Base-by-base conservation (phyloP, 2,888 invertebrate species). In the Platycheirus albimanus region DNA sequence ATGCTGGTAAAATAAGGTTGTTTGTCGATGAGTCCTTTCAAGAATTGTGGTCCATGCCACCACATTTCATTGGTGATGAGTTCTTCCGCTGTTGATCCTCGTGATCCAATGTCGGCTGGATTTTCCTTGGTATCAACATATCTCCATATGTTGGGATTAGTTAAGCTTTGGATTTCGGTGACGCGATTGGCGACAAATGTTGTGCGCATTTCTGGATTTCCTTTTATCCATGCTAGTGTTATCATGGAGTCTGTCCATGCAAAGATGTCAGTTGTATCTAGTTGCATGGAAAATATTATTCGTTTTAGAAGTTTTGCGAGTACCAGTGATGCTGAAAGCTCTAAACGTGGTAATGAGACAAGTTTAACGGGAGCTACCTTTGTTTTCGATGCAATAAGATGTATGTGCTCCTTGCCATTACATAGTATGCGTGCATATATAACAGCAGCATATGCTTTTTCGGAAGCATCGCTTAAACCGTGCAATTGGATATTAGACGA, bases 401-500 rank as follows among this genome's bases (percentile, higher is more conserved):
- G 52, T 8, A 74, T 70, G 51, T 67, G 19, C 19, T 56, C 41
- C 10, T 52, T 45, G 5, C 15, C 38, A 8, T 49, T 51, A 17
- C 41, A 33, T 28, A 54, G 17, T 20, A 72, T 51, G 17, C 61
- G 33, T 15, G 56, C 38, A 38, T 79, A 78, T 24, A 69, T 19
- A 2, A 30, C 76, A 8, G 84, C 75, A n/a, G 77, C 78, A 49
- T 81, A 75, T 13, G 85, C 83, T 17, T 45, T 61, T 11, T 54
- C 38, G 8, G 79, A 79, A 3, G 71, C 78, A 30, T 81, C 81
- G n/a, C 71, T 66, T 38, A 84, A 85, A 8, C 81, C 72, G 28
- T 83, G 83, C 15, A 75, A 51, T 13, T 66, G 47, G n/a, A 61
- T 41, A 8, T 33, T 24, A 6, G 24, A 20, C 7, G 54, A 38